Conservation (phyloP, 2,888 invertebrate species). For the Netelia virgata region DNA sequence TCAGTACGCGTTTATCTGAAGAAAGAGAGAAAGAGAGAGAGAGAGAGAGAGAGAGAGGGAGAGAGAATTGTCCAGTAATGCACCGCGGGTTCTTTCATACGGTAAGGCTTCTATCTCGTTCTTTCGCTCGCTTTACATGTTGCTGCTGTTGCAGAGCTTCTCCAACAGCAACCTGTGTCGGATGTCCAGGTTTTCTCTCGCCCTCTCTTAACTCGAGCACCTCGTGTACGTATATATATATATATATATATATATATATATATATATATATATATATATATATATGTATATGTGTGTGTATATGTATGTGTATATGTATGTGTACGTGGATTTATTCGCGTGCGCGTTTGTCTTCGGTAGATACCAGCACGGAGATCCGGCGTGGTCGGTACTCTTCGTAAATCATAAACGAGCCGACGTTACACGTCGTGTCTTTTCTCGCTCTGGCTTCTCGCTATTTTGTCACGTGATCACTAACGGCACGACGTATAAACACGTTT, state of each 20-base stretch:
- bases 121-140: slow-evolving; percentile 14
- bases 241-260: too few relatives aligned
- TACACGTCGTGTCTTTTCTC: slow-evolving; percentile 57
- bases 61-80: slow-evolving; percentile 20
- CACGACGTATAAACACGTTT: slow-evolving; percentile 57
- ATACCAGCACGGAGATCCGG: slow-evolving; percentile 25
- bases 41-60: neutral
- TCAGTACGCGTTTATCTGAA: slow-evolving; percentile 9
- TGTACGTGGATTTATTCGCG: slow-evolving; percentile 2
- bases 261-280: too few relatives aligned
- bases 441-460: slow-evolving; percentile 59
- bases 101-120: slow-evolving; percentile 2
- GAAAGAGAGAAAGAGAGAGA: neutral
- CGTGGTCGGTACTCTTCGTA: slow-evolving; percentile 51
- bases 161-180: slow-evolving; percentile 61
- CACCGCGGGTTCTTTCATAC: slow-evolving; percentile 36
- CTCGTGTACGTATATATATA: slow-evolving; percentile 8
- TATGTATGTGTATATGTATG: too few relatives aligned
- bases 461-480: slow-evolving; percentile 57
- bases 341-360: neutral
- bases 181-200: slow-evolving; percentile 54
- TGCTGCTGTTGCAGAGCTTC: slow-evolving; percentile 56
- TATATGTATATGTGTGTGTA: too few relatives aligned
- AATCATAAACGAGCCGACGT: slow-evolving; percentile 63
- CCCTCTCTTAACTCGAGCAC: slow-evolving; percentile 25